A percentile compares a stretch with the other conserved stretches of the same genome.
Evolutionary conservation across 2,113 vertebrate species (phyloP).

Genomic region (Rhinogobius similis): DNA sequence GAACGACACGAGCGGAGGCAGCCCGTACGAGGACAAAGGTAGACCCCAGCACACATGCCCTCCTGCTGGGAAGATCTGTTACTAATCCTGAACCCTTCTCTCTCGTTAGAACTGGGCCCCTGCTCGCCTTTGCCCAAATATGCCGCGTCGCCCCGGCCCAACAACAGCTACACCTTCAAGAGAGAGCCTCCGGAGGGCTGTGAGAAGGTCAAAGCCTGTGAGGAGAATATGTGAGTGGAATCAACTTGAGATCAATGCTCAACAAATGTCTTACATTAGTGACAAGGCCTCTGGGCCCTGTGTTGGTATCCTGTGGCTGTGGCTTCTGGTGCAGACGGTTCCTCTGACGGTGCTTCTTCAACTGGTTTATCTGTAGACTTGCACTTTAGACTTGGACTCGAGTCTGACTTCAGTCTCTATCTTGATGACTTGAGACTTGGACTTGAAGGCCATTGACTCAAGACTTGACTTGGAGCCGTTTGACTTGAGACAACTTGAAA

Average conservation of each 20-base stretch:
- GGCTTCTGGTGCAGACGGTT: no score
- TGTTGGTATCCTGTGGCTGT: no score
- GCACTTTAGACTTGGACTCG: no score
- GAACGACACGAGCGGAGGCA: constrained; percentile 85
- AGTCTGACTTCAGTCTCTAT: no score
- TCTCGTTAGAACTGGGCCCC: constrained; percentile 87
- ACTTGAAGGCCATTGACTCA: no score
- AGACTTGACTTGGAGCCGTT: no score
- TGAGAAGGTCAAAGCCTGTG: constrained; percentile 94
- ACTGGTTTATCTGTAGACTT: no score
- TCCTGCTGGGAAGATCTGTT: background rate
- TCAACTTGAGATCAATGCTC: background rate
- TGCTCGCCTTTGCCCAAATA: constrained; percentile 97
- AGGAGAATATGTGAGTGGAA: constrained; percentile 92
- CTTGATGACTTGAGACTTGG: no score
- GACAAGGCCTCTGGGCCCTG: no score
- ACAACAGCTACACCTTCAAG: constrained; percentile 99
- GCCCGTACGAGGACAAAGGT: constrained; percentile 97
- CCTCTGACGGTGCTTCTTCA: no score
- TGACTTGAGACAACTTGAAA: no score
- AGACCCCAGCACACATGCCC: constrained; percentile 5
- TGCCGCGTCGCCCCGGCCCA: constrained; percentile 96
- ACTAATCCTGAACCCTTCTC: constrained; percentile 13
- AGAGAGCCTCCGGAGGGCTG: constrained; percentile 98
- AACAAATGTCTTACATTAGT: no score